Percentiles rank a stretch among this genome's conserved stretches.
These are phyloP conservation scores for Coptotermes formosanus DNA, from an alignment of 1,140 invertebrate genomes.

Conservation along the genomic window DNA sequence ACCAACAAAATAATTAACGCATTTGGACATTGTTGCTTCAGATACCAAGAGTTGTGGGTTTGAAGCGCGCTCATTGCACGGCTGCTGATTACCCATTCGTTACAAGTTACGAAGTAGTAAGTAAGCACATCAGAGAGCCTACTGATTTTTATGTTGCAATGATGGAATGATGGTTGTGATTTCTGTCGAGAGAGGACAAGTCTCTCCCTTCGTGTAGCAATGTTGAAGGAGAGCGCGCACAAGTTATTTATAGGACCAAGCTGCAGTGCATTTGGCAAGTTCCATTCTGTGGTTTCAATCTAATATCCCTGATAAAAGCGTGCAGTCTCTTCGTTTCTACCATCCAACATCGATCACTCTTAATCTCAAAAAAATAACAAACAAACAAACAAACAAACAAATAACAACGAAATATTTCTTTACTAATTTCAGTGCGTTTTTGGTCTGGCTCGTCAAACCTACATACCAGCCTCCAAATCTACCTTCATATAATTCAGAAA, in stretches of 20 bases:
- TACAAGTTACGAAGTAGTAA: background rate
- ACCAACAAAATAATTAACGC: background rate
- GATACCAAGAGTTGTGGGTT: background rate
- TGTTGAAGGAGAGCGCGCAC: background rate
- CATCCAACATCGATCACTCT: too few relatives aligned
- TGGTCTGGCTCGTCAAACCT: too few relatives aligned
- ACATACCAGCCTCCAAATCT: too few relatives aligned
- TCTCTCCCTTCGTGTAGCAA: background rate
- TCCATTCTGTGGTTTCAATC: background rate
- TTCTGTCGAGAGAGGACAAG: background rate
- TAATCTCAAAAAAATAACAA: too few relatives aligned
- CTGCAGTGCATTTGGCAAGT: background rate
- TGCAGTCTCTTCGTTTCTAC: too few relatives aligned
- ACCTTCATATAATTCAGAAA: too few relatives aligned
- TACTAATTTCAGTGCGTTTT: too few relatives aligned
- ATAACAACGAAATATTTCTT: too few relatives aligned
- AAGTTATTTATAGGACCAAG: background rate
- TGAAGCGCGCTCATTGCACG: background rate
- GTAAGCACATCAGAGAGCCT: background rate
- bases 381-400: too few relatives aligned
- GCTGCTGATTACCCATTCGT: background rate
- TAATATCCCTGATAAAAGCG: too few relatives aligned
- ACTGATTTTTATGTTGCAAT: background rate
- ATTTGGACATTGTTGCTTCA: background rate
- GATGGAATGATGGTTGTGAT: background rate